Evolutionary conservation across 2,888 invertebrate species (phyloP).

Genomic region (Polydrusus pterygomalis): DNA sequence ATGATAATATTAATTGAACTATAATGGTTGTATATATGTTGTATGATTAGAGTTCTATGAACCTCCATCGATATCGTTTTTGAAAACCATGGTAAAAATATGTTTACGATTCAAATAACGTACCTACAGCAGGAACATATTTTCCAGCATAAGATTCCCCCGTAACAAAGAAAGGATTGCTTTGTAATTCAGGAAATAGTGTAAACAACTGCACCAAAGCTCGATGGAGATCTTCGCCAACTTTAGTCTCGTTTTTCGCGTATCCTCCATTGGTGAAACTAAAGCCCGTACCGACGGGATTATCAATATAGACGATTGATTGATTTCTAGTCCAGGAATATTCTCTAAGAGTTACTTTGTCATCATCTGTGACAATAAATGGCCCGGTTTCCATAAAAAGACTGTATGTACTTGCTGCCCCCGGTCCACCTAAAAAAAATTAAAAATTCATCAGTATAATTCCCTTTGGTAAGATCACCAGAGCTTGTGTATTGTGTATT

Average conservation of each 20-base stretch:
- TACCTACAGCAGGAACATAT: constrained; percentile 81
- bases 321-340: constrained; percentile 87
- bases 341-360: constrained; percentile 73
- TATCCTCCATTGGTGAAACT: constrained; percentile 92
- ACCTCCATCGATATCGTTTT: too few species aligned
- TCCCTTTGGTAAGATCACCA: too few species aligned
- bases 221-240: constrained; percentile 85
- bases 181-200: constrained; percentile 83
- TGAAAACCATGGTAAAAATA: too few species aligned
- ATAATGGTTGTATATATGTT: too few species aligned
- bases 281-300: constrained; percentile 90
- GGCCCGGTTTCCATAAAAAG: constrained; percentile 90
- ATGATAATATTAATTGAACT: too few species aligned
- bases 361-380: constrained; percentile 72
- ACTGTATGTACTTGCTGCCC: constrained; percentile 83
- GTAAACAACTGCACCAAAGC: constrained; percentile 86
- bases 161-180: constrained; percentile 86
- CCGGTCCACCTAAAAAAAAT: constrained; percentile 76
- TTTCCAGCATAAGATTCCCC: constrained; percentile 93
- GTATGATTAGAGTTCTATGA: too few species aligned
- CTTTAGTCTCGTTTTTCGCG: constrained; percentile 84
- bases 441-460: too few species aligned
- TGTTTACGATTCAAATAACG: too few species aligned
- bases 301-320: constrained; percentile 91
- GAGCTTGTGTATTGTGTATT: too few species aligned